Conservation (phyloP, 35 echinoderm and acorn worm genomes). For the Apostichopus californicus region DNA sequence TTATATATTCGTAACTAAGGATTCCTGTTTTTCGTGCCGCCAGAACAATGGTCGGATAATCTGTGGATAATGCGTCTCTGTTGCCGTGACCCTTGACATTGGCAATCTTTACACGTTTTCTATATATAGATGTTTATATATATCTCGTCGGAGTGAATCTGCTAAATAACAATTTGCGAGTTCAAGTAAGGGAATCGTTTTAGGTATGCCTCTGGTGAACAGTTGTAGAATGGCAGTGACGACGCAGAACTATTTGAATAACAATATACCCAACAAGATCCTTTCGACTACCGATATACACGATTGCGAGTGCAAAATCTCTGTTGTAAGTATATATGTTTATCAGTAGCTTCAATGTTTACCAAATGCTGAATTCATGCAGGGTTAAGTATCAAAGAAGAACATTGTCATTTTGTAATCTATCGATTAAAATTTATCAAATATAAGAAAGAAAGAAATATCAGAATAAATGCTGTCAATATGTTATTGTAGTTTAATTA, state of each 20-base stretch:
- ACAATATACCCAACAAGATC: conserved; percentile 45
- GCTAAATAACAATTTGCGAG: neutral
- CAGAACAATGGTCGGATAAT: too few species aligned
- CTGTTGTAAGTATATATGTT: conserved; percentile 42
- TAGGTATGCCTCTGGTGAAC: conserved; percentile 57
- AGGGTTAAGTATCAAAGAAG: too few species aligned
- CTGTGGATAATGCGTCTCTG: neutral
- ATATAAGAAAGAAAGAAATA: too few species aligned
- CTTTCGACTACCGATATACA: conserved; percentile 48
- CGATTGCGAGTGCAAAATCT: conserved; percentile 57
- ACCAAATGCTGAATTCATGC: too few species aligned
- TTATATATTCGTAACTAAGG: too few species aligned
- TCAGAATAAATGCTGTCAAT: too few species aligned
- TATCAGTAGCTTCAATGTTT: too few species aligned
- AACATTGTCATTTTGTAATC: too few species aligned
- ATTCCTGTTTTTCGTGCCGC: too few species aligned
- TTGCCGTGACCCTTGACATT: neutral
- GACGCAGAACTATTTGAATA: conserved; percentile 47
- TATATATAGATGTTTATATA: neutral
- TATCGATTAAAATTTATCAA: too few species aligned
- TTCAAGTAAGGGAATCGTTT: neutral
- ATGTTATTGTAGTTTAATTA: too few species aligned
- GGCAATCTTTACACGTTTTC: neutral
- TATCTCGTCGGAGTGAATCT: neutral
- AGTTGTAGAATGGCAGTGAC: conserved; percentile 57